phyloP scores from a whole-genome alignment of 2,797 vertebrate species.

The Galaxias olidus region DNA sequence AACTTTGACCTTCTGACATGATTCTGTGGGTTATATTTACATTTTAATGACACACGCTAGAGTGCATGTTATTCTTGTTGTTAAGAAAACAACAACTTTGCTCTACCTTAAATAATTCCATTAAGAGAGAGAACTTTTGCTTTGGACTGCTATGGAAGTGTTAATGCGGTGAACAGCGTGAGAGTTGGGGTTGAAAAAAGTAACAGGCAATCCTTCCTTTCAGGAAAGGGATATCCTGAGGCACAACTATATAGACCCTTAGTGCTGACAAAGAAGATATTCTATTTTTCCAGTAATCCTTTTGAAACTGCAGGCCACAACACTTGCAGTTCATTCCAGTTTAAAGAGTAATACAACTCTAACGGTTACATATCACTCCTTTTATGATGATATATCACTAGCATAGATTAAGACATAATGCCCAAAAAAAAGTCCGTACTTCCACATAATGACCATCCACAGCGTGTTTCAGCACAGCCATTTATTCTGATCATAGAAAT shows the following conservation, averaged over 20 bases:
- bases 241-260: conserved; percentile 79
- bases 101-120: conserved; percentile 4
- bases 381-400: conserved; percentile 56
- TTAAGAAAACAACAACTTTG: conserved; percentile 49
- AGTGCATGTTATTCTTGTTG: conserved; percentile 10
- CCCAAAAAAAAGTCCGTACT: conserved; percentile 29
- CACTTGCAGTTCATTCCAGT: conserved; percentile 64
- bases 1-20: no score
- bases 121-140: conserved; percentile 18
- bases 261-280: conserved; percentile 85
- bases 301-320: conserved; percentile 69
- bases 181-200: conserved; percentile 61
- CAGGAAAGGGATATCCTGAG: conserved; percentile 83
- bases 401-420: conserved; percentile 20
- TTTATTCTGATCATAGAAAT: conserved; percentile 40
- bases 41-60: not conserved
- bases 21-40: no score
- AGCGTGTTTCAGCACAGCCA: conserved; percentile 12
- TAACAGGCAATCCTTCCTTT: conserved; percentile 76
- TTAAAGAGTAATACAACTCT: conserved; percentile 44
- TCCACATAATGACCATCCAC: conserved; percentile 19
- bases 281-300: conserved; percentile 80
- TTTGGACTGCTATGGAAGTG: conserved; percentile 59
- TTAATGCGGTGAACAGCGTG: conserved; percentile 70
- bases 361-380: conserved; percentile 55